Conservation (phyloP, 1,140 invertebrate species). For the Orussus abietinus region DNA sequence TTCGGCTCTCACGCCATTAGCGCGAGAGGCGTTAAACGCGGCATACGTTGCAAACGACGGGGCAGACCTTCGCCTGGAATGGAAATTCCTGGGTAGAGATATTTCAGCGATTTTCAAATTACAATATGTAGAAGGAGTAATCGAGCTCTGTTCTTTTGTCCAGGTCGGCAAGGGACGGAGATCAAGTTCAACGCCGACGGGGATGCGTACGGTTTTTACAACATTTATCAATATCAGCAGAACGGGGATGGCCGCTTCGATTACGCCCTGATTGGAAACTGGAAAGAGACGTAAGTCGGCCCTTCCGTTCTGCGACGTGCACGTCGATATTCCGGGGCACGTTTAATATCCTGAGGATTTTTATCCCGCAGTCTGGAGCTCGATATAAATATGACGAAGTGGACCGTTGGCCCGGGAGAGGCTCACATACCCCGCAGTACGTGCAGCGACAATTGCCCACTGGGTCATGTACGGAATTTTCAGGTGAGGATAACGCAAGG, state of each 20-base stretch:
- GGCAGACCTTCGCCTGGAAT: too few species aligned
- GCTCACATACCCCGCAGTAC: slow-evolving; percentile 56
- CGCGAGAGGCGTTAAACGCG: too few species aligned
- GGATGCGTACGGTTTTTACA: slow-evolving; percentile 66
- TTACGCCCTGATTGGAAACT: slow-evolving; percentile 61
- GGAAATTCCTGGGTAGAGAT: too few species aligned
- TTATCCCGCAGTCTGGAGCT: slow-evolving; percentile 37
- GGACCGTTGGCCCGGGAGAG: slow-evolving; percentile 38
- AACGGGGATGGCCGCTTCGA: slow-evolving; percentile 54
- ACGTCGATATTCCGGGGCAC: neutral
- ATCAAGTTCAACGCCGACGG: slow-evolving; percentile 64
- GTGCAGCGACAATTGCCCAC: slow-evolving; percentile 62
- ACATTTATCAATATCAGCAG: slow-evolving; percentile 65
- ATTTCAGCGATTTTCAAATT: too few species aligned
- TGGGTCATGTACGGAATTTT: slow-evolving; percentile 61
- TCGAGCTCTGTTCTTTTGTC: too few species aligned
- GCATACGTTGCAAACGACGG: too few species aligned
- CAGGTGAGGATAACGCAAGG: slow-evolving; percentile 44
- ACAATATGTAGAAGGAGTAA: too few species aligned
- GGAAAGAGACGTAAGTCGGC: slow-evolving; percentile 60
- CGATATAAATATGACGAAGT: slow-evolving; percentile 48
- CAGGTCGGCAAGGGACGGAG: slow-evolving; percentile 60
- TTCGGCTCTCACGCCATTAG: too few species aligned
- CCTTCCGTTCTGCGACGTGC: neutral
- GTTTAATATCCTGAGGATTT: slow-evolving; percentile 6